phyloP scores from a whole-genome alignment of 2,113 vertebrate genomes.

The Recurvirostra avosetta region DNA sequence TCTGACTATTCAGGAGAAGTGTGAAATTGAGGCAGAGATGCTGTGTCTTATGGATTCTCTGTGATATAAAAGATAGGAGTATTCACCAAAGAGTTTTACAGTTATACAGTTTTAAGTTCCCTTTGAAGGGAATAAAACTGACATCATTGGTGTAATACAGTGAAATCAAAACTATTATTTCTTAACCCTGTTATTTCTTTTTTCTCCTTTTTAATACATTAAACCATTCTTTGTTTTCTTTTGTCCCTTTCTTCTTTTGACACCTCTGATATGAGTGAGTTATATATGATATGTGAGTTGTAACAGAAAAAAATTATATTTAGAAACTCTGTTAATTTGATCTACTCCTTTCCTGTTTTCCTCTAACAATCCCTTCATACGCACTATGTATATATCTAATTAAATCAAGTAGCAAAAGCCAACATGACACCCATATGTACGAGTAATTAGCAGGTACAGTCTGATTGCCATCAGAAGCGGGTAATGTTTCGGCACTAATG shows the following conservation, averaged over 20 bases:
- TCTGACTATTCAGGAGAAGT: neutral
- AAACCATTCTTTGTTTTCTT: neutral
- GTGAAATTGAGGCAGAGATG: neutral
- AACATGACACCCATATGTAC: neutral
- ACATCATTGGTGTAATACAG: neutral
- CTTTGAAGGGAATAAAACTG: neutral
- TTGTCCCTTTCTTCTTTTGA: neutral
- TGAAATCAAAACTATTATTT: neutral
- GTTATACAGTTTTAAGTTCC: neutral
- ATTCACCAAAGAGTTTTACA: neutral
- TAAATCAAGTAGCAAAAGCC: neutral
- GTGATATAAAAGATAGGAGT: neutral
- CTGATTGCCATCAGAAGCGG: neutral
- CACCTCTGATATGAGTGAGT: neutral
- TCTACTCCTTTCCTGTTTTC: neutral
- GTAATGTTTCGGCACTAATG: conserved; percentile 9
- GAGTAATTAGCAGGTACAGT: conserved; percentile 13
- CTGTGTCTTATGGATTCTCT: neutral
- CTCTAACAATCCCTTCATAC: neutral
- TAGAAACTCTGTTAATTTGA: neutral
- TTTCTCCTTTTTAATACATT: neutral
- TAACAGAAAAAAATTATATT: neutral
- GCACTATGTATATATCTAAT: neutral
- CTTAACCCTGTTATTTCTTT: neutral
- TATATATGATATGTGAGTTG: neutral